A percentile compares a stretch with the other conserved stretches of the same genome.
Evolutionary conservation across 2,113 vertebrate species (phyloP).

Genomic region (Pavo muticus): DNA sequence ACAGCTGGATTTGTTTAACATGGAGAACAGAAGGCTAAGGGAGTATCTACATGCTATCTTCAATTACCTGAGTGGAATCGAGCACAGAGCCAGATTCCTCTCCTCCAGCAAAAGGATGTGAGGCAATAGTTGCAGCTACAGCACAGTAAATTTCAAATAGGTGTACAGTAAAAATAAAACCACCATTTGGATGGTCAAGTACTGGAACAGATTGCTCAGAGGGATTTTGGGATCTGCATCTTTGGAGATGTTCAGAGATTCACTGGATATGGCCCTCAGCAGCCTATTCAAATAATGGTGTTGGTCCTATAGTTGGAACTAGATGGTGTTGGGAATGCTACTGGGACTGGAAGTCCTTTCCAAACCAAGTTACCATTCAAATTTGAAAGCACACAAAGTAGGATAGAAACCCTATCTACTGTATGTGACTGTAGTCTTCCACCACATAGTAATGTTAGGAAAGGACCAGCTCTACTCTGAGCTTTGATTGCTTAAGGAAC

Average conservation of each 20-base stretch:
- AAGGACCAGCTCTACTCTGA: not conserved
- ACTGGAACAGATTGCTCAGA: not conserved
- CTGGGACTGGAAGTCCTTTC: not conserved
- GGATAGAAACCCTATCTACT: not conserved
- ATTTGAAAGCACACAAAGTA: not conserved
- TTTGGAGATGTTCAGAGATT: not conserved
- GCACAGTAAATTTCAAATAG: not conserved
- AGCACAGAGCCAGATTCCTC: not conserved
- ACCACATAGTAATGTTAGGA: not conserved
- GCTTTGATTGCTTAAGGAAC: not conserved
- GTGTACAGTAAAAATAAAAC: not conserved
- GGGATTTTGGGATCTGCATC: not conserved
- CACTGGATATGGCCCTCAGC: not conserved
- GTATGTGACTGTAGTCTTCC: rapidly evolving
- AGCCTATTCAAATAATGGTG: not conserved
- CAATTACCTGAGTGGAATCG: not conserved
- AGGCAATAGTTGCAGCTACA: not conserved
- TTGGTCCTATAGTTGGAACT: not conserved
- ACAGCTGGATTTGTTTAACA: not conserved
- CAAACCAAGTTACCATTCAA: not conserved
- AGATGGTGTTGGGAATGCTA: not conserved
- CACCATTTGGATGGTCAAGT: not conserved
- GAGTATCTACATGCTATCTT: not conserved
- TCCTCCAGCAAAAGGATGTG: not conserved
- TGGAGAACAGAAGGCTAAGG: not conserved